Percentiles rank a stretch among this genome's conserved stretches.
These are phyloP conservation scores for Rhipidura dahli DNA, from an alignment of 2,113 vertebrate genomes.

Conservation along the genomic window DNA sequence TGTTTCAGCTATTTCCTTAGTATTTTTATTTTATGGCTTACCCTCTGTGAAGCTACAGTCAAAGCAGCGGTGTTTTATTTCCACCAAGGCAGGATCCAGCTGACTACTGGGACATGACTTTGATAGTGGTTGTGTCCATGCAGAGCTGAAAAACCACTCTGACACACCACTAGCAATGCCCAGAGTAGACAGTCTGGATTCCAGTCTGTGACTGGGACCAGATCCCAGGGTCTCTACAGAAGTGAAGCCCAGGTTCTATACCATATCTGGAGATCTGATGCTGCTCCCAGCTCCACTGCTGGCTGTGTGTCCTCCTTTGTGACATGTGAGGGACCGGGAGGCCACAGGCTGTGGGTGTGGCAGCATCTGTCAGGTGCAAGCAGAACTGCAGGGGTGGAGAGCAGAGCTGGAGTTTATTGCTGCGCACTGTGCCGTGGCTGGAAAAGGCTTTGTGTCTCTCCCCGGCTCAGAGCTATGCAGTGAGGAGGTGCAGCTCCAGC, in stretches of 20 bases:
- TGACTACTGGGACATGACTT: not conserved
- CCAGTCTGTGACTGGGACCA: not conserved
- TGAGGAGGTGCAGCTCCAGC: not conserved
- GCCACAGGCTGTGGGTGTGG: not conserved
- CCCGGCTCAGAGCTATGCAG: not conserved
- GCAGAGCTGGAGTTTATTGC: not conserved
- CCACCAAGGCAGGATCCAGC: not conserved
- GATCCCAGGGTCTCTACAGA: not conserved
- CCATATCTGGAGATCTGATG: not conserved
- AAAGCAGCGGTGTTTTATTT: not conserved
- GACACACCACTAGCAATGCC: accelerated
- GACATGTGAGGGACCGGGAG: not conserved
- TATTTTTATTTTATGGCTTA: not conserved
- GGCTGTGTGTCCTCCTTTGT: accelerated
- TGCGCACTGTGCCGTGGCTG: not conserved
- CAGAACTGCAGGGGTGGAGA: not conserved
- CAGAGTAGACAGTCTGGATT: not conserved
- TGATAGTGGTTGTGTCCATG: not conserved
- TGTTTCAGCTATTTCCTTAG: not conserved
- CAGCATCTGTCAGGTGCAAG: not conserved
- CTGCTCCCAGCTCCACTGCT: not conserved
- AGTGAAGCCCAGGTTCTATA: not conserved
- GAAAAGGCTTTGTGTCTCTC: not conserved
- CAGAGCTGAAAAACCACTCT: not conserved
- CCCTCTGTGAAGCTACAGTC: not conserved